These are phyloP conservation scores for Saimiri boliviensis DNA, from an alignment of 2,113 vertebrate species.

Conservation along the genomic window DNA sequence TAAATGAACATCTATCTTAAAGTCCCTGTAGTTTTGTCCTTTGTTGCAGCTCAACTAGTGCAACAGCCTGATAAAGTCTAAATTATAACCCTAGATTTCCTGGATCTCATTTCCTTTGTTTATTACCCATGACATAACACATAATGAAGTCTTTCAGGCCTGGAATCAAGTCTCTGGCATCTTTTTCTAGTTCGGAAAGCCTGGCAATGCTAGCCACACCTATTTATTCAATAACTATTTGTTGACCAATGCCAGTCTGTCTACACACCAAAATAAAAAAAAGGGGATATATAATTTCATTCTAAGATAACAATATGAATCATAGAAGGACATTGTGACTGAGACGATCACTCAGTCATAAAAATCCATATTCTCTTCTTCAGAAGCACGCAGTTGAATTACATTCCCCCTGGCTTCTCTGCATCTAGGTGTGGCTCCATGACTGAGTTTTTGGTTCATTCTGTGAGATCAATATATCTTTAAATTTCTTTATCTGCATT, in stretches of 20 bases:
- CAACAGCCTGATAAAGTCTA: background rate
- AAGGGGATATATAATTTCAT: background rate
- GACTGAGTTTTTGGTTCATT: background rate
- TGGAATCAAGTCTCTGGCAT: background rate
- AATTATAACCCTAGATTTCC: background rate
- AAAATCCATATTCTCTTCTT: background rate
- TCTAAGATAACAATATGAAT: background rate
- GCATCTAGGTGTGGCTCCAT: background rate
- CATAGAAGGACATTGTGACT: background rate
- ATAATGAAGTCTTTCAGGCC: background rate
- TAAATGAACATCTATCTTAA: background rate
- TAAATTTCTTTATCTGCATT: background rate
- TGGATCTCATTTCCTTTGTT: slow-evolving; percentile 19
- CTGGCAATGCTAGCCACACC: background rate
- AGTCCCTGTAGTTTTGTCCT: background rate
- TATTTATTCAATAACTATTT: background rate
- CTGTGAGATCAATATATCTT: background rate
- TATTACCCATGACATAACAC: background rate
- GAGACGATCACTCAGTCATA: background rate
- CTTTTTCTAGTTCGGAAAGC: slow-evolving; percentile 19
- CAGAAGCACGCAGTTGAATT: background rate
- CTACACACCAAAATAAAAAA: background rate
- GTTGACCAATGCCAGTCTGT: background rate
- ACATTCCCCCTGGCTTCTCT: background rate
- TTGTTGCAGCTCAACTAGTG: background rate